Percentiles rank a stretch among this genome's conserved stretches.
Conservation (phyloP, 2,888 invertebrate genomes). For the Escarpia spicata region DNA sequence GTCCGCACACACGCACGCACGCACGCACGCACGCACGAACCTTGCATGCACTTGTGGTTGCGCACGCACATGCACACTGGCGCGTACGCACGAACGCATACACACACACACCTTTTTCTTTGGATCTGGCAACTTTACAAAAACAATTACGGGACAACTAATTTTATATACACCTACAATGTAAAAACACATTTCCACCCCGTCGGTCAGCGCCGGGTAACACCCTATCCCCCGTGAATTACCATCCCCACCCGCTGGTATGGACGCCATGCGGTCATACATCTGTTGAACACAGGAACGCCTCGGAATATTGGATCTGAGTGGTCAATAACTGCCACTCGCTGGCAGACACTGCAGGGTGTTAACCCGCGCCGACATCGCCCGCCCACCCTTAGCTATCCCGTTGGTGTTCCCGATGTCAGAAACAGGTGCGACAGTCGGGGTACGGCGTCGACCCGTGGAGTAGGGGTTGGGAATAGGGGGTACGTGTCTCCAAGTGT, state of each 20-base stretch:
- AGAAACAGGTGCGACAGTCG: background rate
- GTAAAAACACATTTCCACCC: background rate
- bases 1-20: no score
- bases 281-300: background rate
- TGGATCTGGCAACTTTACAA: background rate
- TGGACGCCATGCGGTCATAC: background rate
- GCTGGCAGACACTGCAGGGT: background rate
- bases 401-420: background rate
- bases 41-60: background rate
- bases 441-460: background rate
- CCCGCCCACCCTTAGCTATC: background rate
- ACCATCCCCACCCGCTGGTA: background rate
- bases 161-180: background rate
- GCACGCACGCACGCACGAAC: background rate
- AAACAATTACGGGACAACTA: background rate
- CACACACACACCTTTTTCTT: background rate
- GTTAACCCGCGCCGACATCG: background rate
- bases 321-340: background rate
- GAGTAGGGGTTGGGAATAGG: no score
- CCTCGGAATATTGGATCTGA: background rate
- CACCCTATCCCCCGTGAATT: background rate
- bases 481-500: background rate
- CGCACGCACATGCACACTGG: background rate
- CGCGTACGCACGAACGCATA: background rate
- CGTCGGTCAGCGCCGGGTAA: background rate